phyloP scores from a whole-genome alignment of 2,888 invertebrate genomes.

The Drepana falcataria region DNA sequence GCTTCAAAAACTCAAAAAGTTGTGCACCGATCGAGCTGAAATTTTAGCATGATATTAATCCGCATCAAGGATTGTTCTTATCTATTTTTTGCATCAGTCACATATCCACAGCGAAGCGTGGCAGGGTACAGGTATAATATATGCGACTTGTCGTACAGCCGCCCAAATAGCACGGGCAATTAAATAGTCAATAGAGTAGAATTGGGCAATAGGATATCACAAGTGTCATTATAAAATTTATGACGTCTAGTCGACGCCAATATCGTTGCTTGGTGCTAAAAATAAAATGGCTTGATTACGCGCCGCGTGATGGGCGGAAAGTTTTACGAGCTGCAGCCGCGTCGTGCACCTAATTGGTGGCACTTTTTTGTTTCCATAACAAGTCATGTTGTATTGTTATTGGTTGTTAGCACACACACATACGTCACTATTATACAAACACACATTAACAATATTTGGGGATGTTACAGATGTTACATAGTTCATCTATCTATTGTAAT shows the following conservation, averaged over 20 bases:
- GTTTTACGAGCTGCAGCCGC: neutral
- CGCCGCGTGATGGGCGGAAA: conserved; percentile 7
- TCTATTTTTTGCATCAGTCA: no score
- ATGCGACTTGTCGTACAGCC: conserved; percentile 1
- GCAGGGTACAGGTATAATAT: no score
- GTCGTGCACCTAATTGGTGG: neutral
- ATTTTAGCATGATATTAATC: no score
- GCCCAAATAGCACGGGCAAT: neutral
- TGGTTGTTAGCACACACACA: no score
- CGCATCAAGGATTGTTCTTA: no score
- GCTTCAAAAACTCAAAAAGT: no score
- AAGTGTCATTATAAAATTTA: conserved; percentile 23
- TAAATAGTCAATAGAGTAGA: conserved; percentile 13
- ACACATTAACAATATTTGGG: no score
- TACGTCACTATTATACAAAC: no score
- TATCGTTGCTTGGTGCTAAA: conserved; percentile 9
- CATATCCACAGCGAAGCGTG: no score
- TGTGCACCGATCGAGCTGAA: no score
- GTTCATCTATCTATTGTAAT: no score
- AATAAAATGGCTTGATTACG: conserved; percentile 9
- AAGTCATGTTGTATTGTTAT: neutral
- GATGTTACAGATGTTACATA: no score
- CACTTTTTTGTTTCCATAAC: neutral
- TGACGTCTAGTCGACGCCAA: conserved; percentile 28
- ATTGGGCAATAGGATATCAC: conserved; percentile 14